These are phyloP conservation scores for Clupea harengus DNA, from an alignment of 2,113 vertebrate species.

Conservation along the genomic window DNA sequence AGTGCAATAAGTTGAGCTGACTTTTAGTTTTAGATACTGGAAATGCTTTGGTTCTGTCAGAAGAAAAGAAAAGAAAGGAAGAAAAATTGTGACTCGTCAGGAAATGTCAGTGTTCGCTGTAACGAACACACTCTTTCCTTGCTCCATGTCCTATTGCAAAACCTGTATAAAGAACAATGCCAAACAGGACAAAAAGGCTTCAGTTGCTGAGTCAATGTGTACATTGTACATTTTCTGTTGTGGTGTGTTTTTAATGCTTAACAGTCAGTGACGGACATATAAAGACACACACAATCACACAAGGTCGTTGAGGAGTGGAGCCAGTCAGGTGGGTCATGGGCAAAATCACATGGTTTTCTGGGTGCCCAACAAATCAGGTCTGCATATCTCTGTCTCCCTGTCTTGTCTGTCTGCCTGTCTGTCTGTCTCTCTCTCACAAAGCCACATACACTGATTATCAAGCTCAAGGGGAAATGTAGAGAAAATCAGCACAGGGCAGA, in stretches of 20 bases:
- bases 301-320: not conserved
- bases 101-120: not conserved
- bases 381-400: not conserved
- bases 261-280: not conserved
- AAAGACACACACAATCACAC: not conserved
- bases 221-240: not conserved
- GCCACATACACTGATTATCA: not conserved
- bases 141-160: constrained; percentile 1
- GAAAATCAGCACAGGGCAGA: not conserved
- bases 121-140: not conserved
- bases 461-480: not conserved
- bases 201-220: not conserved
- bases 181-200: not conserved
- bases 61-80: not conserved
- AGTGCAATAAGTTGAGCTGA: not conserved
- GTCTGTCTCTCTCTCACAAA: not conserved
- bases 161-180: not conserved
- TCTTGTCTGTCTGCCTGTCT: too few species aligned
- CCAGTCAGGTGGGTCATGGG: not conserved
- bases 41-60: not conserved
- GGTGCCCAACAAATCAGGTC: not conserved
- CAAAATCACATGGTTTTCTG: not conserved
- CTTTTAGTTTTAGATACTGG: not conserved
- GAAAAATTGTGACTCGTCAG: not conserved
- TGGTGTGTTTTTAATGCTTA: not conserved